Evolutionary conservation across 2,797 vertebrate genomes (phyloP), one percentile per base, ranked within the genome.

Genomic region (Karalla daura): DNA sequence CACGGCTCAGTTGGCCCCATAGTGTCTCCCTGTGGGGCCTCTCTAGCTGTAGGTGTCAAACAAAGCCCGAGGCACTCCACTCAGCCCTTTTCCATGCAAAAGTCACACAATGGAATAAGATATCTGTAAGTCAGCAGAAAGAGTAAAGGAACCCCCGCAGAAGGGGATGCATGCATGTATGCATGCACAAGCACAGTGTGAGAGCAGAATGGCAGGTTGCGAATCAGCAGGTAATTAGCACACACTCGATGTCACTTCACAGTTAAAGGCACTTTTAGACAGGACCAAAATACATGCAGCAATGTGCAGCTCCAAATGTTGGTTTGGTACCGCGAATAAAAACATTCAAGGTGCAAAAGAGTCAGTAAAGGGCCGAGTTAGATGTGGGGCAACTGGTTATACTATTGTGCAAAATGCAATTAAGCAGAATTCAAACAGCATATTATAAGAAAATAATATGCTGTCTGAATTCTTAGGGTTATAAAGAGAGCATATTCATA

Each of bases 181-280:
- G 80, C 81, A 77, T 72, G 80, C 59, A 65, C 5, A 36, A 72
- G 78, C 81, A 61, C 88, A 81, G 81, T 45, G 68, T 82, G 83
- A 25, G 23, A 80, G 70, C 61, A 71, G 47, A 79, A 35, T 7
- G 75, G 65, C 88, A 90, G 85, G 86, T 88, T 83, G 85, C 45
- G 71, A 84, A 84, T 56, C 87, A 90, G 88, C 86, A 83, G 85
- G 88, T 72, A 59, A 68, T 81, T 53, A 80, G 56, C 47, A 66
- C 33, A 67, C 11, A 75, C 39, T 59, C 78, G 11, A 54, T 52
- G 46, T 55, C 44, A n/a, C 62, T 68, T 76, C 64, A 51, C 65
- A 39, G 62, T 63, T 24, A 45, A 51, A 46, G 43, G 23, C 21
- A 45, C n/a, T 23, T 40, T 35, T 55, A 18, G 44, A 11, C 40